Conservation (phyloP, 2,888 invertebrate genomes). For the Cosmia pyralina region DNA sequence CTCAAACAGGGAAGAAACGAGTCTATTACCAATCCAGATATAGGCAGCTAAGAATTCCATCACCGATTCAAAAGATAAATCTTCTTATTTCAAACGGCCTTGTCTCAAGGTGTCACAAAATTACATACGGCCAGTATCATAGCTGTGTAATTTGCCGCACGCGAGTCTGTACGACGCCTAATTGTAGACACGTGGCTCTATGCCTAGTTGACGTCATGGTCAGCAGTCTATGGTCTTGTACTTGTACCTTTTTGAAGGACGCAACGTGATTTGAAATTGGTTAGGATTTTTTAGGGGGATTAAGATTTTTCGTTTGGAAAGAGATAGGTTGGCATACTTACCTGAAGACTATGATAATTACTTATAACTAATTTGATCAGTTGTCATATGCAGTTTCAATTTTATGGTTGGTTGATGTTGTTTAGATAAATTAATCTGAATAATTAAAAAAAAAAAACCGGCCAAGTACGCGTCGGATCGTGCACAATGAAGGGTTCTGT, state of each 20-base stretch:
- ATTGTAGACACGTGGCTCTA: slow-evolving; percentile 61
- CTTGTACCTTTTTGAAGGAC: slow-evolving; percentile 31
- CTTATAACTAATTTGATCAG: no score
- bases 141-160: slow-evolving; percentile 62
- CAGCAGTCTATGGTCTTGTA: slow-evolving; percentile 7
- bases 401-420: no score
- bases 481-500: no score
- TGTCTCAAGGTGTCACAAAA: slow-evolving; percentile 69
- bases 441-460: no score
- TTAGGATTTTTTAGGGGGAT: background rate
- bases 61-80: slow-evolving; percentile 25
- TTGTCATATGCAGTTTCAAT: no score
- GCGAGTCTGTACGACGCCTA: slow-evolving; percentile 56
- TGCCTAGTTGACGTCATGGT: slow-evolving; percentile 36
- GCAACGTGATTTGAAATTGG: slow-evolving; percentile 25
- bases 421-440: no score
- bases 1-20: background rate
- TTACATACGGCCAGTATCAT: slow-evolving; percentile 50
- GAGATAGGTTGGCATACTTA: no score
- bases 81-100: slow-evolving; percentile 56
- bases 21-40: background rate
- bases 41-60: background rate
- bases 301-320: no score
- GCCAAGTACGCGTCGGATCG: no score
- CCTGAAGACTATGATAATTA: no score